Conservation (phyloP, 2,797 vertebrate species). For the Sebastes jordani region DNA sequence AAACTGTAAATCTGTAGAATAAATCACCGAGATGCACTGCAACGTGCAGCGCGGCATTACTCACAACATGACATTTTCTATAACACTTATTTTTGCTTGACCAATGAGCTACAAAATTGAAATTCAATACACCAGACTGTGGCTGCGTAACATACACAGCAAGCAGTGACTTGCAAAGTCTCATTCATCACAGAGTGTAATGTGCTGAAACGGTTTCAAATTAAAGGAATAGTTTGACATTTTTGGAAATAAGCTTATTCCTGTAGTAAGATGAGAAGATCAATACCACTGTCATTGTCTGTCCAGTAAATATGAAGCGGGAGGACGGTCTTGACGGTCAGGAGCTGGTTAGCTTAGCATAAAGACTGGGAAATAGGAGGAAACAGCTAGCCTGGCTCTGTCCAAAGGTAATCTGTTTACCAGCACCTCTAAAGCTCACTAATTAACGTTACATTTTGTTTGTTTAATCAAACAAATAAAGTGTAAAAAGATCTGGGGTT, state of each 20-base stretch:
- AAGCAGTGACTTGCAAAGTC: not conserved
- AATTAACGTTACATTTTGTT: too few species aligned
- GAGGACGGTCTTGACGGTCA: not conserved
- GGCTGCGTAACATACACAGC: conserved; percentile 13
- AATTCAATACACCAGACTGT: conserved; percentile 30
- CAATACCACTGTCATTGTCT: not conserved
- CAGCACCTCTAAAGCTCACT: too few species aligned
- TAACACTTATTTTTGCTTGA: conserved; percentile 37
- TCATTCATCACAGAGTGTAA: not conserved
- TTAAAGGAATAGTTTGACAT: not conserved
- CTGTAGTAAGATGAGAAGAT: not conserved
- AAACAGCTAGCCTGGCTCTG: not conserved
- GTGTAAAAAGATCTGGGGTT: too few species aligned
- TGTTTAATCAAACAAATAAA: too few species aligned
- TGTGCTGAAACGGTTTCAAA: not conserved
- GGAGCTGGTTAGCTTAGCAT: not conserved
- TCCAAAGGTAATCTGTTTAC: not conserved
- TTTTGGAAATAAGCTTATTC: not conserved
- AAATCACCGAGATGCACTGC: not conserved
- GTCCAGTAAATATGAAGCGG: too few species aligned
- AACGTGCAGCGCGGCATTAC: not conserved
- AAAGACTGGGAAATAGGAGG: not conserved
- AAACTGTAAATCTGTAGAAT: conserved; percentile 14
- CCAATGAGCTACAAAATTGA: conserved; percentile 49
- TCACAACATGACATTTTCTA: conserved; percentile 27